Evolutionary conservation across 2,113 vertebrate species (phyloP).

Genomic region (Leptodactylus fuscus): DNA sequence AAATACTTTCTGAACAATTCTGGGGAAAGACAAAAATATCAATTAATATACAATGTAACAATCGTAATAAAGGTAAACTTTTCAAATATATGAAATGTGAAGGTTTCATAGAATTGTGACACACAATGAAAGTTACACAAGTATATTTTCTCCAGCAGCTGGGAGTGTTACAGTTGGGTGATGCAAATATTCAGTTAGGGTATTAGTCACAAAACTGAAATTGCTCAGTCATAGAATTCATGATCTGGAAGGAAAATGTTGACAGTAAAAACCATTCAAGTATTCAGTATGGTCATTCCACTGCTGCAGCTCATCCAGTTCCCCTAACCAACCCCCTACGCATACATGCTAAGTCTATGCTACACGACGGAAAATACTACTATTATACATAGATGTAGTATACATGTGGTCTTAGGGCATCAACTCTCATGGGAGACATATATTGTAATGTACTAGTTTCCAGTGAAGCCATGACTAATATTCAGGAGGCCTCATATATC

Average conservation of each 20-base stretch:
- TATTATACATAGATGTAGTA: slow-evolving; percentile 10
- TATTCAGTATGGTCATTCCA: background rate
- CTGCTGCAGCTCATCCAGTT: background rate
- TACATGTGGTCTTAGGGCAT: no score
- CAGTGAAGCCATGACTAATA: background rate
- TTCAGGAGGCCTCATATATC: background rate
- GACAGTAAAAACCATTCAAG: background rate
- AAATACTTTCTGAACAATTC: slow-evolving; percentile 85
- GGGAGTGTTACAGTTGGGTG: background rate
- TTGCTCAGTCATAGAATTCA: background rate
- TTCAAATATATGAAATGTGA: background rate
- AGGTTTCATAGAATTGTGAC: background rate
- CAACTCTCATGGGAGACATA: no score
- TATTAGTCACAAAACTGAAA: slow-evolving; percentile 16
- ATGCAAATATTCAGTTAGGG: background rate
- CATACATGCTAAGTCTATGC: background rate
- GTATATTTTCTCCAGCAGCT: background rate
- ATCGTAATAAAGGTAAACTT: slow-evolving; percentile 23
- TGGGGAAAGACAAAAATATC: slow-evolving; percentile 67
- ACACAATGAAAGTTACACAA: background rate
- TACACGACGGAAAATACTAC: background rate
- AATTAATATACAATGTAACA: no score
- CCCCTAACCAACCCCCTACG: background rate
- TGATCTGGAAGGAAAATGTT: background rate
- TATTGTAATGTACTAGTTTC: background rate